phyloP scores from a whole-genome alignment of 1,140 invertebrate genomes.

The Leptinotarsa texana region DNA sequence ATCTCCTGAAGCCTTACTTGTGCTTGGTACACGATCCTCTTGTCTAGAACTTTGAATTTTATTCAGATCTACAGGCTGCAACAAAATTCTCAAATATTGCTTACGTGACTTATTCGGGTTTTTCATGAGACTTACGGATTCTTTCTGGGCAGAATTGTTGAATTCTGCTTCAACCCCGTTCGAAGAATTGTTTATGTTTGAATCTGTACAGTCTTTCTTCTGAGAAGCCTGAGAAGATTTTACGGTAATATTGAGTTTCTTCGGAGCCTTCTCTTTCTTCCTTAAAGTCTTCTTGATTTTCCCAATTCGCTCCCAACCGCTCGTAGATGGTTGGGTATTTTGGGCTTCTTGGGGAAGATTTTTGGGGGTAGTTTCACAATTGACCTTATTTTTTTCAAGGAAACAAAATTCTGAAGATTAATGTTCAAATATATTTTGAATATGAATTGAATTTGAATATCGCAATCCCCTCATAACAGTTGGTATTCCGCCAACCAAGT shows the following conservation, averaged over 20 bases:
- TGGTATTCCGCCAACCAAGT: too few relatives aligned
- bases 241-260: conserved; percentile 32
- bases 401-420: too few relatives aligned
- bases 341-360: neutral
- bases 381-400: too few relatives aligned
- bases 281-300: conserved; percentile 35
- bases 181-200: neutral
- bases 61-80: neutral
- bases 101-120: neutral
- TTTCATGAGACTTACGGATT: neutral
- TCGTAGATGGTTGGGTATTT: conserved; percentile 1
- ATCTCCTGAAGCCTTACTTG: too few relatives aligned
- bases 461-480: too few relatives aligned
- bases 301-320: conserved; percentile 41
- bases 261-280: conserved; percentile 28
- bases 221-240: conserved; percentile 14
- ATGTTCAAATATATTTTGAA: too few relatives aligned
- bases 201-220: neutral
- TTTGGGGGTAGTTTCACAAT: conserved; percentile 9
- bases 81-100: neutral
- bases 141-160: neutral
- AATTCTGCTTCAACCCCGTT: neutral
- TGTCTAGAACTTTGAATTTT: neutral
- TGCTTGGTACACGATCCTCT: too few relatives aligned
- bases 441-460: too few relatives aligned